phyloP scores from a whole-genome alignment of 2,888 invertebrate genomes.

The Synanthedon myopaeformis region DNA sequence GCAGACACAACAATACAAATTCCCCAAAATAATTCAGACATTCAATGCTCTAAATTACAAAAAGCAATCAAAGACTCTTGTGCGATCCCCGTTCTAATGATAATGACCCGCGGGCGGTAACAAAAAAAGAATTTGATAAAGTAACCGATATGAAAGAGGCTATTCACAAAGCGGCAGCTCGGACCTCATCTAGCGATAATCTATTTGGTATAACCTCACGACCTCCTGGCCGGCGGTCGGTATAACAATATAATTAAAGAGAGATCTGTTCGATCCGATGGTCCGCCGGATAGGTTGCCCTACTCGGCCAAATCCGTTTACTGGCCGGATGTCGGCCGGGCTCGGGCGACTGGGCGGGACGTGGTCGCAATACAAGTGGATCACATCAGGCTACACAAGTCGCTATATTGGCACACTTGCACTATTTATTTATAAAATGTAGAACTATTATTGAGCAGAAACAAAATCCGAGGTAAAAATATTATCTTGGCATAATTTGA shows the following conservation, averaged over 20 bases:
- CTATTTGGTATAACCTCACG: constrained; percentile 68
- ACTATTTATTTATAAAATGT: no score
- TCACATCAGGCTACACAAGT: no score
- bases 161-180: constrained; percentile 44
- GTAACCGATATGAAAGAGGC: constrained; percentile 43
- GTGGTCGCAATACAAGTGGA: not conserved
- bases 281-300: constrained; percentile 5
- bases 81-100: constrained; percentile 36
- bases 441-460: no score
- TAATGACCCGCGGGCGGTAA: constrained; percentile 41
- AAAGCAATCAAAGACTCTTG: constrained; percentile 54
- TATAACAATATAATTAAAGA: constrained; percentile 70
- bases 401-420: no score
- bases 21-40: constrained; percentile 48
- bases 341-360: constrained; percentile 25
- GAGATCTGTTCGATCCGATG: constrained; percentile 40
- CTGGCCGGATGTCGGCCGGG: constrained; percentile 51
- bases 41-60: constrained; percentile 51
- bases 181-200: constrained; percentile 57
- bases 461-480: no score
- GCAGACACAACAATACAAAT: constrained; percentile 40
- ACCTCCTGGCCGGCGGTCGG: constrained; percentile 47
- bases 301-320: constrained; percentile 19
- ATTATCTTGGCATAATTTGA: no score
- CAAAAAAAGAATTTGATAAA: constrained; percentile 45